These are phyloP conservation scores for Cheilosia grossa DNA, from an alignment of 2,888 invertebrate genomes.

Conservation along the genomic window DNA sequence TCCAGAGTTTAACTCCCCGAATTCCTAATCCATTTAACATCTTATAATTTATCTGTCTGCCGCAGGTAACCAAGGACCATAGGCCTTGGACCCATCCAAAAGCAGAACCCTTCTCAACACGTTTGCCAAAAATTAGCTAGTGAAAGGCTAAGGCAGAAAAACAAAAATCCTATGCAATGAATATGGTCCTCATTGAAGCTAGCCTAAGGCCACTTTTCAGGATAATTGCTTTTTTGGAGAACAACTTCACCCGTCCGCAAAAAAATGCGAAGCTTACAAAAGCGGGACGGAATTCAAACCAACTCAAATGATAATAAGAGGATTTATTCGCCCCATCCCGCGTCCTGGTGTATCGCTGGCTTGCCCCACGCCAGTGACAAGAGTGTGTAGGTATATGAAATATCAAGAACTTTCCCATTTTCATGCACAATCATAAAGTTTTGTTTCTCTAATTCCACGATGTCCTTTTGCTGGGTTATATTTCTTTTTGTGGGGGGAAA, in stretches of 20 bases:
- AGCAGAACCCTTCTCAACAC: constrained; percentile 33
- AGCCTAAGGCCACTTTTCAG: constrained; percentile 31
- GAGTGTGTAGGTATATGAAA: constrained; percentile 27
- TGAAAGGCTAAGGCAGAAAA: background rate
- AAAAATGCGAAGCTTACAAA: background rate
- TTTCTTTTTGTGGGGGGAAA: constrained; percentile 32
- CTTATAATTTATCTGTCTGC: constrained; percentile 48
- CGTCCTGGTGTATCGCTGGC: constrained; percentile 3
- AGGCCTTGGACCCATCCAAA: background rate
- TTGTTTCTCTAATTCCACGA: constrained; percentile 32
- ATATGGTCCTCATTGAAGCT: constrained; percentile 17
- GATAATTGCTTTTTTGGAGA: constrained; percentile 42
- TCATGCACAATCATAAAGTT: constrained; percentile 56
- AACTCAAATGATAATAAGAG: constrained; percentile 62
- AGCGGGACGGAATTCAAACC: constrained; percentile 20
- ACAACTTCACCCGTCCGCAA: background rate
- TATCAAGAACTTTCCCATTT: constrained; percentile 61
- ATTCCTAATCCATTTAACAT: background rate
- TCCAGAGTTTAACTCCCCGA: constrained; percentile 4
- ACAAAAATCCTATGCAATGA: constrained; percentile 8
- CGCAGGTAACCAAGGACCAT: constrained; percentile 19
- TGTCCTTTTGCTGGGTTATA: constrained; percentile 43
- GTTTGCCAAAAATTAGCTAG: background rate
- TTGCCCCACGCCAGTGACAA: constrained; percentile 37
- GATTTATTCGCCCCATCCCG: constrained; percentile 43